Base-by-base conservation (phyloP, 2,888 invertebrate genomes). In the Drosophila barbarae region DNA sequence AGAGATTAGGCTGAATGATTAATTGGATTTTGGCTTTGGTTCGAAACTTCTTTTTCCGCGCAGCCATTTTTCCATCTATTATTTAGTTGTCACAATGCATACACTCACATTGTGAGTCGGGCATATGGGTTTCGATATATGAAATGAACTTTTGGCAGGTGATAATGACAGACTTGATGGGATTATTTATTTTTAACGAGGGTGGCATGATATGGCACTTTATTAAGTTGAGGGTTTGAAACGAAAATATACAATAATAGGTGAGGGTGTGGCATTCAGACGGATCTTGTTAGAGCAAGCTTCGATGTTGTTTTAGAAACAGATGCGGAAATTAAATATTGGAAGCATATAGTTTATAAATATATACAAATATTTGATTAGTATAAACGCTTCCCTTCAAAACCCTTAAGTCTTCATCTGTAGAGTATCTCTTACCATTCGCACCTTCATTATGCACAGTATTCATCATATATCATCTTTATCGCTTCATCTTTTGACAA, bases 1-100 rank as follows among this genome's bases (percentile, higher is more conserved):
- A 80, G 72, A 75, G 81, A 81, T 83, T 81, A 83, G 49, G 42
- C 47, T 10, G 36, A 67, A 83, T 81, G 85, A 81, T 81, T 81
- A 85, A 81, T 81, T 81, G 69, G 54, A 57, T 69, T 72, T 39
- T 84, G 67, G 54, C 51, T 64, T 72, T 36, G 30, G 9, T 9
- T 36, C 34, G 7, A 38, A 68, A 15, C 23, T 51, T 39, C 9
- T 47, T 42, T 32, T 36, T 60, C 59, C 30, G 28, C 18, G 13
- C 41, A 36, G 55, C 36, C 55, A 38, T 71, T 54, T 58, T 50
- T 51, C 39, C 67, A 32, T 64, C 42, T 44, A 50, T 63, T 63
- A 64, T 64, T 64, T 53, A 64, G 63, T 64, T 64, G 65, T 65
- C 63, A 64, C 52, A 64, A 64, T 32, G 28, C 32, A 65, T 52